phyloP scores from a whole-genome alignment of 1,140 invertebrate species.

The Probaryconus sp. region DNA sequence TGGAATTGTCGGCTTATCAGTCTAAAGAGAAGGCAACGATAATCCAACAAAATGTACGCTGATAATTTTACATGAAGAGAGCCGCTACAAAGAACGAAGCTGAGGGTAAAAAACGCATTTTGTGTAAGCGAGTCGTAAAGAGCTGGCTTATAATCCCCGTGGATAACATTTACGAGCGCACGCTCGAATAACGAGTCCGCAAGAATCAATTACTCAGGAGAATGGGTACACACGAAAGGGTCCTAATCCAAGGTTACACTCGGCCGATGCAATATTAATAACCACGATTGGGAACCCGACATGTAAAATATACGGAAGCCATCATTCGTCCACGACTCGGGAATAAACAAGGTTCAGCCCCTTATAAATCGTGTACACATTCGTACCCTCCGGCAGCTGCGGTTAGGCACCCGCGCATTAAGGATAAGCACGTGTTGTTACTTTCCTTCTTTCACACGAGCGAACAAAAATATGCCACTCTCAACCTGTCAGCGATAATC shows the following conservation, averaged over 20 bases:
- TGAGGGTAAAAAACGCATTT: slow-evolving; percentile 35
- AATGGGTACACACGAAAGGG: slow-evolving; percentile 26
- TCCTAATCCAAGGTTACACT: slow-evolving; percentile 60
- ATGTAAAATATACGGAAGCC: slow-evolving; percentile 62
- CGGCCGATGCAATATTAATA: slow-evolving; percentile 72
- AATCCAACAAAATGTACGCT: slow-evolving; percentile 43
- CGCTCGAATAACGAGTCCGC: slow-evolving; percentile 65
- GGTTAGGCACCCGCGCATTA: slow-evolving; percentile 47
- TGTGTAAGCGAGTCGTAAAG: slow-evolving; percentile 28
- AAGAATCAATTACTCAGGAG: slow-evolving; percentile 68
- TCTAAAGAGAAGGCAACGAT: slow-evolving; percentile 14
- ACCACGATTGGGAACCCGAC: slow-evolving; percentile 61
- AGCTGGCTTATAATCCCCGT: slow-evolving; percentile 62
- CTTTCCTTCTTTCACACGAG: slow-evolving; percentile 44
- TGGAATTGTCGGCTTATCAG: slow-evolving; percentile 47
- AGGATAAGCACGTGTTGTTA: slow-evolving; percentile 42
- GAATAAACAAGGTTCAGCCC: slow-evolving; percentile 65
- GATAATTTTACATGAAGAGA: slow-evolving; percentile 31
- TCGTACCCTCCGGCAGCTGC: slow-evolving; percentile 61
- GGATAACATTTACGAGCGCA: slow-evolving; percentile 61
- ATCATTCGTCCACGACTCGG: slow-evolving; percentile 41
- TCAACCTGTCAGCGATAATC: slow-evolving; percentile 31
- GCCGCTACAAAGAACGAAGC: background rate
- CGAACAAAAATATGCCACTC: slow-evolving; percentile 19
- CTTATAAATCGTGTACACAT: slow-evolving; percentile 64